phyloP scores from a whole-genome alignment of 2,797 vertebrate species.

The Lacerta agilis region DNA sequence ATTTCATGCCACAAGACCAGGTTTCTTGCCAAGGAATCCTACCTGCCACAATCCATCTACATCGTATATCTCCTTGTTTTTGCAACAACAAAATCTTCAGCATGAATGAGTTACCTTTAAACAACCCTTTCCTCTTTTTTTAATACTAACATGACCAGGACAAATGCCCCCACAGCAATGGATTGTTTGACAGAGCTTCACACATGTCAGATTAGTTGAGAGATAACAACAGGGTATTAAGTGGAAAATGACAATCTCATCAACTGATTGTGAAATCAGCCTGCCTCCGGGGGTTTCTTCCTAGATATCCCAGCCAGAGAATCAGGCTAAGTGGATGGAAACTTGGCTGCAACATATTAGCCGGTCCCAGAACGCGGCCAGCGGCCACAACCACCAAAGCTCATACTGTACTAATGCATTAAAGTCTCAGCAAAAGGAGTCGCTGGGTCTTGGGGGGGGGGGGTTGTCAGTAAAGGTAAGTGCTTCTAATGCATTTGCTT shows the following conservation, averaged over 20 bases:
- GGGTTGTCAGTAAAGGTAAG: neutral
- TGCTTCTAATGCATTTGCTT: conserved; percentile 29
- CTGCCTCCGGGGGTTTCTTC: neutral
- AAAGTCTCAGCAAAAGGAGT: neutral
- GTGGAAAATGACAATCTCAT: neutral
- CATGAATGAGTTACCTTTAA: neutral
- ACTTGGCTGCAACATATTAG: neutral
- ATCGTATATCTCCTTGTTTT: neutral
- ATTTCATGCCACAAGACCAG: neutral
- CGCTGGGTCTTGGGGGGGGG: neutral
- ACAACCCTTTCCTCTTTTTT: neutral
- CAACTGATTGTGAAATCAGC: neutral
- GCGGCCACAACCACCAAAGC: neutral
- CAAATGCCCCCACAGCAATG: neutral
- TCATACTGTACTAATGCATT: neutral
- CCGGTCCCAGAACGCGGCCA: neutral
- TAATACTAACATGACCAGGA: neutral
- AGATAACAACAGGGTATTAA: too few species aligned
- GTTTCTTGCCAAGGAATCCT: too few species aligned
- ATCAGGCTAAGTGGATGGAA: neutral
- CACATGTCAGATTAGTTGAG: neutral
- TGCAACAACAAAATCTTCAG: neutral
- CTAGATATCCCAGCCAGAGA: neutral
- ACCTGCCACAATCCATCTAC: too few species aligned
- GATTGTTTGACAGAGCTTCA: neutral